Evolutionary conservation across 92 coral and sea anemone genomes (phyloP), one percentile per base, ranked within the genome.

Genomic region (Nematostella vectensis): DNA sequence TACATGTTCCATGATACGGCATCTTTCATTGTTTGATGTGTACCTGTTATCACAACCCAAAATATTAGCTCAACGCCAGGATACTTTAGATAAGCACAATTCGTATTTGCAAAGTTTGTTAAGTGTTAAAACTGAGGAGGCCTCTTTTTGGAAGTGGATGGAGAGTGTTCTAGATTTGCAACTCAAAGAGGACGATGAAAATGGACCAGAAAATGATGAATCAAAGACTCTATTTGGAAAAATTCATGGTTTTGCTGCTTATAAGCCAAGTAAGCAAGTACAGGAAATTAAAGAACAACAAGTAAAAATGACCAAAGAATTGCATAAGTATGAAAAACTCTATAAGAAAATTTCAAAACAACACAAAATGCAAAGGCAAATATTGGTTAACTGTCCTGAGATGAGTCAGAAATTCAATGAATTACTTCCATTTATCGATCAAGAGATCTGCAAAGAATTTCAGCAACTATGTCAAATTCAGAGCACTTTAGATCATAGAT

Each of bases 131-230:
- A 72, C 59, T 17, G 80, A 55, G 37, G 88, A 86, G 53, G 62
- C 43, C 24, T 54, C 72, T 23, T 93, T 86, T 58, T 93, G 99
- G 99, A 82, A 75, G 55, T 93, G 99, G 99, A 77, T 93, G 91
- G 69, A 73, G 42, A 93, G 93, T 70, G 69, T 80, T 29, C 57
- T 78, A 26, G 93, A 86, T 37, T 65, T 67, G 11, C 70, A 78
- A 38, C 0, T 57, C 47, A 31, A 1, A 69, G 51, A 26, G 40
- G 50, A 23, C 36, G 54, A 42, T 53, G 71, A 54, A 52, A 59
- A 60, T 29, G 50, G 40, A 8, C 25, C 8, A 19, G 62, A 52
- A 18, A 48, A 30, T 31, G 13, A 10, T 40, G 47, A 42, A 17
- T 18, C 54, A 19, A 59, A 30, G 29, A n/a, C n/a, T n/a, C 50